phyloP scores from a whole-genome alignment of 1,140 invertebrate species.

The Achroia grisella region DNA sequence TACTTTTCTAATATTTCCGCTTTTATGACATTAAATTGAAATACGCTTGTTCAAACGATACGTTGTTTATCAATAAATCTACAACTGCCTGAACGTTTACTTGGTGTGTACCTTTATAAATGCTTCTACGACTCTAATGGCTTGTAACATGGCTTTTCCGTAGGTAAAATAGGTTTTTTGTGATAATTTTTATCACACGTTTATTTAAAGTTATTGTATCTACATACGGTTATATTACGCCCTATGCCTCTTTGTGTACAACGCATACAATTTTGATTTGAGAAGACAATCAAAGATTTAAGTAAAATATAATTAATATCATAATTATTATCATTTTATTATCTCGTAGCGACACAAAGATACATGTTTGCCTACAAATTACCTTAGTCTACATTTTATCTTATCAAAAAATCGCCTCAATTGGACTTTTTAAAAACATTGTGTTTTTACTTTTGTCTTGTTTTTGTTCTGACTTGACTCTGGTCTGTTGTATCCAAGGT shows the following conservation, averaged over 20 bases:
- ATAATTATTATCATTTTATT: no score
- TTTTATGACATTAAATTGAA: constrained; percentile 15
- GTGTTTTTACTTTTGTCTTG: not conserved
- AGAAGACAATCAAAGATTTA: no score
- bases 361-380: not conserved
- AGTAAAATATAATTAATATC: no score
- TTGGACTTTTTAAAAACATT: not conserved
- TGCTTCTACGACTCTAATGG: constrained; percentile 22
- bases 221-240: no score
- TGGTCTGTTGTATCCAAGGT: not conserved
- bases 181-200: no score
- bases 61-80: constrained; percentile 42
- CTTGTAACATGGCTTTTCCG: no score
- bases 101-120: constrained; percentile 44
- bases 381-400: not conserved
- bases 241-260: no score
- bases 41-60: constrained; percentile 29
- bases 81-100: constrained; percentile 24
- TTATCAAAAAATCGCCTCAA: not conserved
- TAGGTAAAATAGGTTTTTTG: no score
- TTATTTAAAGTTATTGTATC: constrained; percentile 10
- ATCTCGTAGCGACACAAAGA: no score
- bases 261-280: no score
- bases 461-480: not conserved
- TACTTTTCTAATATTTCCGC: constrained; percentile 11